Conservation (phyloP, 35 echinoderm and acorn worm species). For the Patiria miniata region DNA sequence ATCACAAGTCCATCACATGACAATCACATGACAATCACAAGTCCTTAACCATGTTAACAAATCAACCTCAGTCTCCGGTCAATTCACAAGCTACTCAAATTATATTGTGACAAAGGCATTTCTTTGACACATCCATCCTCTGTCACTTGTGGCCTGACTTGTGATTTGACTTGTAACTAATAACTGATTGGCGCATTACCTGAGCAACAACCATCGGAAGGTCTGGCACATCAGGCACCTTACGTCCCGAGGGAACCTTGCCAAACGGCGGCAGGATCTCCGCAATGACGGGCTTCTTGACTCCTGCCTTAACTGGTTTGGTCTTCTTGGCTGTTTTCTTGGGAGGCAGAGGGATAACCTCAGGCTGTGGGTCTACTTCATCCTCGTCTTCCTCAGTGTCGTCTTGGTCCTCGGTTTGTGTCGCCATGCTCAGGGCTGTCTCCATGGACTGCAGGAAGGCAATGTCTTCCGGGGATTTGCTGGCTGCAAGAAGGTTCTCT, state of each 20-base stretch:
- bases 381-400: slow-evolving; percentile 16
- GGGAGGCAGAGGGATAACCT: slow-evolving; percentile 25
- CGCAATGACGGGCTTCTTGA: background rate
- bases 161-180: no score
- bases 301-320: background rate
- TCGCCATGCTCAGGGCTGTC: slow-evolving; percentile 1
- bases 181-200: no score
- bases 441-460: slow-evolving; percentile 12
- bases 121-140: no score
- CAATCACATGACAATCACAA: no score
- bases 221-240: background rate
- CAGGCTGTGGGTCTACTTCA: background rate
- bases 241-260: background rate
- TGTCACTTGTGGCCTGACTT: no score
- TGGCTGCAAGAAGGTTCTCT: background rate
- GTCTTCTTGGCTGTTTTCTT: slow-evolving; percentile 1
- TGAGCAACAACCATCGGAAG: slow-evolving; percentile 1
- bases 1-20: no score
- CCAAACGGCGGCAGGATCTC: background rate
- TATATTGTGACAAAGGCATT: no score
- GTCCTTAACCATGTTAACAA: no score
- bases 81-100: no score
- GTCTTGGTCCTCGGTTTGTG: background rate
- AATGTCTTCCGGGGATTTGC: background rate
- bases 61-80: no score